Percentiles rank a stretch among this genome's conserved stretches.
Evolutionary conservation across 1,140 invertebrate species (phyloP).

Genomic region (Dysdera silvatica): DNA sequence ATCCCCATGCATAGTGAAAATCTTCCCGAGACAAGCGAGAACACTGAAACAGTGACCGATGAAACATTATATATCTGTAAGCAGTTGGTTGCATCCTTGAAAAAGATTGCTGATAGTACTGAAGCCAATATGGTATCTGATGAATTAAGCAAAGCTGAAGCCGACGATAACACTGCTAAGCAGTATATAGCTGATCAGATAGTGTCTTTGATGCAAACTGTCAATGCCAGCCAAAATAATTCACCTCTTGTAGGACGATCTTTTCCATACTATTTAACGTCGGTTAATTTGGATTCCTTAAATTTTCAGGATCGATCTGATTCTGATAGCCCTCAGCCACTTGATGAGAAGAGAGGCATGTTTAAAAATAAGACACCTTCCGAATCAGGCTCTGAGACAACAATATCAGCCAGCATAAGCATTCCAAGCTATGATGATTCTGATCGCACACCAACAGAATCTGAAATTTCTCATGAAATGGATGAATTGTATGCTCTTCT

Average conservation of each 20-base stretch:
- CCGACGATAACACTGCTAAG: slow-evolving; percentile 61
- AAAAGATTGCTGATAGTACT: slow-evolving; percentile 47
- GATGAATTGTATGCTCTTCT: slow-evolving; percentile 29
- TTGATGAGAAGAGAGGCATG: slow-evolving; percentile 13
- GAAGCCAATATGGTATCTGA: slow-evolving; percentile 2
- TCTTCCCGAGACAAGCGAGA: no score
- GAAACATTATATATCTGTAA: slow-evolving; percentile 37
- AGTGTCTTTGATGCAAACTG: slow-evolving; percentile 84
- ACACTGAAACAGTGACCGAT: slow-evolving; percentile 27
- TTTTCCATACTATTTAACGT: slow-evolving; percentile 1
- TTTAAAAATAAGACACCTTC: slow-evolving; percentile 28
- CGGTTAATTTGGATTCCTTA: slow-evolving; percentile 5
- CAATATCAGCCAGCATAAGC: slow-evolving; percentile 30
- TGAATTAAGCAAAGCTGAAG: slow-evolving; percentile 7
- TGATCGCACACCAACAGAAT: slow-evolving; percentile 30
- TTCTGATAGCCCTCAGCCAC: slow-evolving; percentile 20
- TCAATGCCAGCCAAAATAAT: slow-evolving; percentile 52
- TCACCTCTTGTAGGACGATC: slow-evolving; percentile 21
- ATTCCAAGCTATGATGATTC: slow-evolving; percentile 34
- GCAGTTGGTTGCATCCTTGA: slow-evolving; percentile 34
- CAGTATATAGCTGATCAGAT: slow-evolving; percentile 81
- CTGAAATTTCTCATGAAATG: slow-evolving; percentile 34
- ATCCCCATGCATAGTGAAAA: no score
- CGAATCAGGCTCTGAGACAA: slow-evolving; percentile 30
- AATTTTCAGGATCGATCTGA: slow-evolving; percentile 21